Evolutionary conservation across 2,797 vertebrate species (phyloP), one percentile per base, ranked within the genome.

Genomic region (Parauchenoglanis ngamensis): DNA sequence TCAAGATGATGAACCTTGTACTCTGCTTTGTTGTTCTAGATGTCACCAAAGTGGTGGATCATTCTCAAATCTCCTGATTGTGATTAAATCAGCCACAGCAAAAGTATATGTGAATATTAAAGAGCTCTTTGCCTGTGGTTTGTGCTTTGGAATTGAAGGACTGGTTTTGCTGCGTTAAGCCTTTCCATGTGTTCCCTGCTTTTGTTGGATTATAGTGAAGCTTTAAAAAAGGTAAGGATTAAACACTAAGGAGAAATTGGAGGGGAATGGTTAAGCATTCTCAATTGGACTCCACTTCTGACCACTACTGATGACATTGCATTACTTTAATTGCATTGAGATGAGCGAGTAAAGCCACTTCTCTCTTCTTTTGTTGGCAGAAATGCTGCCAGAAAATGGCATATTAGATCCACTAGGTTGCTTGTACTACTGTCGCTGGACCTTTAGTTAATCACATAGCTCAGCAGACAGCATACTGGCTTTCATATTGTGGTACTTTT

Each of bases 321-420:
- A 80, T 80, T 80, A 82, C 25, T 84, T 89, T 84, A 85, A 89
- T 73, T 86, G 75, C 80, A 79, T 59, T 79, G 76, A 84, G 85
- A 81, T 79, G 65, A 73, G 85, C 17, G 7, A 72, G 73, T 40
- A 57, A 56, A 25, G 31, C 12, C 31, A 59, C 59, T 54, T 85
- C 44, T 54, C 59, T 44, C 44, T 40, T 44, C 70, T 77, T 70
- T 85, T 87, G 85, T 77, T 85, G 70, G 28, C 10, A 40, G 46
- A 67, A 63, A 65, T 77, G 21, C 19, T 63, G 57, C 19, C 23
- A 13, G 46, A 61, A 31, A 46, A 59, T 70, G 49, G 61, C 40
- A 49, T 76, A 23, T 61, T 40, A 61, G 65, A 83, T 79, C 35
- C 35, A 77, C 31, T 28, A 15, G 19, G 61, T 72, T 65, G 49